Percentiles rank a stretch among this genome's conserved stretches.
These are phyloP conservation scores for Umimayanthus kanabou DNA, from an alignment of 92 coral and sea anemone genomes.

Conservation along the genomic window DNA sequence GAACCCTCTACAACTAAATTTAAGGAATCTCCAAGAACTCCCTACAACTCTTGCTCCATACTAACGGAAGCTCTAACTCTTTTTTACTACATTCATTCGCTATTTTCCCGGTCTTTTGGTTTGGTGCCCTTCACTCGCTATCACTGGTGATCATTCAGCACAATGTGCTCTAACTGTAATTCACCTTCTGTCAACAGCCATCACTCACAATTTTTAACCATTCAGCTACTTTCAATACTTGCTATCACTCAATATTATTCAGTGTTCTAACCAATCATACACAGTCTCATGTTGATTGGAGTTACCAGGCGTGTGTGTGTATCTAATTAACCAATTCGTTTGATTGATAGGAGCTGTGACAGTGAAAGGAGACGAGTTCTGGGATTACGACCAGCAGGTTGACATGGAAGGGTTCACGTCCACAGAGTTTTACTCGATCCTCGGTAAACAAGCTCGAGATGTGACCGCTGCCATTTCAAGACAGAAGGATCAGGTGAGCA, in stretches of 20 bases:
- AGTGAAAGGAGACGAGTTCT: constrained; percentile 89
- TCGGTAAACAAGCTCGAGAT: constrained; percentile 95
- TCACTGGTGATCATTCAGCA: neutral
- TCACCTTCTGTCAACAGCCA: neutral
- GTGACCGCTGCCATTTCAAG: constrained; percentile 96
- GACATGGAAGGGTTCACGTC: constrained; percentile 94
- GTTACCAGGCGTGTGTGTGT: neutral
- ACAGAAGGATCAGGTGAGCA: constrained; percentile 86
- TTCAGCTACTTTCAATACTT: neutral
- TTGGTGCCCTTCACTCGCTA: neutral
- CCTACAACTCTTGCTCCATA: no score
- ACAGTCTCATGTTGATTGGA: neutral
- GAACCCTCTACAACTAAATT: no score
- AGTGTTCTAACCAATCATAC: neutral
- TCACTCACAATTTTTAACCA: neutral
- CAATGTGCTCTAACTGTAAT: neutral
- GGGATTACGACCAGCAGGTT: constrained; percentile 99
- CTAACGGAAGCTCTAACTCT: no score
- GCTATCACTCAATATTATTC: neutral
- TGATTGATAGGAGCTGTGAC: constrained; percentile 51
- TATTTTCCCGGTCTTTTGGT: neutral
- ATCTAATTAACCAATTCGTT: neutral
- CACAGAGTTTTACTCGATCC: constrained; percentile 79
- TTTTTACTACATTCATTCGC: no score
- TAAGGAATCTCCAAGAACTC: no score